Conservation (phyloP, 2,888 invertebrate genomes). For the Catocala sponsa region DNA sequence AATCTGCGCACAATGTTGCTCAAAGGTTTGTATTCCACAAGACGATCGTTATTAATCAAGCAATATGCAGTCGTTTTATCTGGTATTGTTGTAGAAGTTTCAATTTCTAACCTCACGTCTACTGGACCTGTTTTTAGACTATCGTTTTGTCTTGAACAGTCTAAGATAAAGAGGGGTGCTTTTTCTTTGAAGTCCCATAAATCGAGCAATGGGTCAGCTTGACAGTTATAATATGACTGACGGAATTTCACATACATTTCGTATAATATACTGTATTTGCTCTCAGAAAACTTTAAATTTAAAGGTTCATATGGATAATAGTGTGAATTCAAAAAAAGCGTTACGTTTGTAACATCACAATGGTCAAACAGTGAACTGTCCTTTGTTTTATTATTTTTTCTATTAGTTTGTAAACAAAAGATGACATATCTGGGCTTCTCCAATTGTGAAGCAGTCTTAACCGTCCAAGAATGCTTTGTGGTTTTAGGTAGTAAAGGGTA, state of each 20-base stretch:
- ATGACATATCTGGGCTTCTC: slow-evolving; percentile 66
- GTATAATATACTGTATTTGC: slow-evolving; percentile 46
- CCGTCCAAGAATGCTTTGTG: slow-evolving; percentile 55
- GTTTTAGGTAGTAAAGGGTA: slow-evolving; percentile 60
- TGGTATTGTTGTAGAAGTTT: slow-evolving; percentile 36
- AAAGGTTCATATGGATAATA: slow-evolving; percentile 52
- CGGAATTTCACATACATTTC: slow-evolving; percentile 46
- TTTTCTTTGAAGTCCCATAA: slow-evolving; percentile 35
- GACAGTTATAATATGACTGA: slow-evolving; percentile 48
- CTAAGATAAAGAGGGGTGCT: slow-evolving; percentile 46
- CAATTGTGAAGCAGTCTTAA: slow-evolving; percentile 56
- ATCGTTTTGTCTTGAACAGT: slow-evolving; percentile 50
- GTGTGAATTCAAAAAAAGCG: slow-evolving; percentile 50
- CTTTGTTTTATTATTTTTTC: slow-evolving; percentile 18
- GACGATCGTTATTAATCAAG: slow-evolving; percentile 44
- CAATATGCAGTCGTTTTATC: slow-evolving; percentile 46
- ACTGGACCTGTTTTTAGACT: slow-evolving; percentile 44
- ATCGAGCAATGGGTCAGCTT: slow-evolving; percentile 39
- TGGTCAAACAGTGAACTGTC: slow-evolving; percentile 48
- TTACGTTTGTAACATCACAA: slow-evolving; percentile 61
- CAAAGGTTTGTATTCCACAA: slow-evolving; percentile 43
- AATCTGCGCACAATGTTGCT: slow-evolving; percentile 38
- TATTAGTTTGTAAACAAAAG: slow-evolving; percentile 26
- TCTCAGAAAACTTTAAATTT: slow-evolving; percentile 40
- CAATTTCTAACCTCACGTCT: slow-evolving; percentile 49